Percentiles rank a stretch among this genome's conserved stretches.
Evolutionary conservation across 1,140 invertebrate species (phyloP).

Genomic region (Scaptodrosophila lebanonensis): DNA sequence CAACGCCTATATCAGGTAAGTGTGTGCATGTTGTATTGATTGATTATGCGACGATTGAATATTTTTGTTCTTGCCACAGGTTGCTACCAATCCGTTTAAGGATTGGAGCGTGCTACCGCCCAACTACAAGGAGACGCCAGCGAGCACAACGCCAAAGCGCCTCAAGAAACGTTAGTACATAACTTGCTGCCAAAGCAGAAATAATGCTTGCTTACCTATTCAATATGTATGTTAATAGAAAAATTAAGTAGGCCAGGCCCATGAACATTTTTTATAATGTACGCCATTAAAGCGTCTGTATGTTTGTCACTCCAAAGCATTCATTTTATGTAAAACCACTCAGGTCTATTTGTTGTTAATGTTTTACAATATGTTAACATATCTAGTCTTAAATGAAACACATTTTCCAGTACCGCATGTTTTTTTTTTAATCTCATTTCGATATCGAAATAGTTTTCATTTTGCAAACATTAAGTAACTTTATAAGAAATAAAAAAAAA

Average conservation of each 20-base stretch:
- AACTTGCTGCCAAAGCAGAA: too few species aligned
- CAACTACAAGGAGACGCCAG: slow-evolving; percentile 65
- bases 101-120: slow-evolving; percentile 83
- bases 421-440: too few species aligned
- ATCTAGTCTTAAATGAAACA: too few species aligned
- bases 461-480: too few species aligned
- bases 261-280: too few species aligned
- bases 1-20: slow-evolving; percentile 77
- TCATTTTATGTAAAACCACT: too few species aligned
- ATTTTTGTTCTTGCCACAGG: slow-evolving; percentile 78
- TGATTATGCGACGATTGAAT: slow-evolving; percentile 78
- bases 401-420: too few species aligned
- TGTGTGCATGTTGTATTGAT: slow-evolving; percentile 78
- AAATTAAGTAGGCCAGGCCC: slow-evolving; percentile 25
- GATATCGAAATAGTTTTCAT: too few species aligned
- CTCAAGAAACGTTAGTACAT: slow-evolving; percentile 76
- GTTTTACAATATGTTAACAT: slow-evolving; percentile 5
- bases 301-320: slow-evolving; percentile 59
- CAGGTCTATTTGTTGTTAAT: not conserved
- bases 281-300: slow-evolving; percentile 41
- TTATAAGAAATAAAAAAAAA: slow-evolving; percentile 23
- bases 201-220: slow-evolving; percentile 18
- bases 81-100: slow-evolving; percentile 87
- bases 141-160: slow-evolving; percentile 67
- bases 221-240: slow-evolving; percentile 38